Evolutionary conservation across 2,797 vertebrate species (phyloP).

Genomic region (Melanitta fusca): DNA sequence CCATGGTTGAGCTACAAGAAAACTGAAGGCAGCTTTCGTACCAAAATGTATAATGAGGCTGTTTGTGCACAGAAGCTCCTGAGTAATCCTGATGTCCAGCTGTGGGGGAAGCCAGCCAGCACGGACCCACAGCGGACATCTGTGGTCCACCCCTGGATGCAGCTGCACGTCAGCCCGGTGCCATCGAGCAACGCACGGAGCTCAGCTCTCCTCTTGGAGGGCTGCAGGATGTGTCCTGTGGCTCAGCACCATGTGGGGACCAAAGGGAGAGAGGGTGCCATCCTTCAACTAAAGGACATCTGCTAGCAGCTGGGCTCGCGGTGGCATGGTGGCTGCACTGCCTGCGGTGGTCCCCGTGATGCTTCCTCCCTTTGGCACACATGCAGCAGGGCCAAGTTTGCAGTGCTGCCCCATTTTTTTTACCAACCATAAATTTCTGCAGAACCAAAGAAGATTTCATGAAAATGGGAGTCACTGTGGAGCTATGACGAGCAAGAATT

Average conservation of each 20-base stretch:
- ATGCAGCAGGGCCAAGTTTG: neutral
- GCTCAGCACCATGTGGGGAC: neutral
- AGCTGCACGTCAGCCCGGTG: neutral
- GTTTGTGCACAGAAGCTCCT: neutral
- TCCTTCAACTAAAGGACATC: neutral
- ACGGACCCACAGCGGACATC: neutral
- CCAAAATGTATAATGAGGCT: neutral
- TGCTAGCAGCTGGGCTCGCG: neutral
- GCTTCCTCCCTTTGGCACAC: neutral
- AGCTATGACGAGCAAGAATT: neutral
- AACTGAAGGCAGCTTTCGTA: neutral
- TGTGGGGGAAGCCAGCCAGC: neutral
- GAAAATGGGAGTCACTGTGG: neutral
- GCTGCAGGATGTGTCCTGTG: accelerated
- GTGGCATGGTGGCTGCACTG: neutral
- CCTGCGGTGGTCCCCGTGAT: neutral
- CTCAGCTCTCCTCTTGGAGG: too few species aligned
- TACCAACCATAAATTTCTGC: too few species aligned
- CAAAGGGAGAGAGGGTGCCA: neutral
- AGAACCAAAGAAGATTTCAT: neutral
- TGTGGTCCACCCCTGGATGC: neutral
- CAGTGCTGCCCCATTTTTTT: neutral
- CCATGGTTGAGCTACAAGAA: neutral
- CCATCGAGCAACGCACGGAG: neutral
- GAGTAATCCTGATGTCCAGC: neutral